A percentile compares a stretch with the other conserved stretches of the same genome.
These are phyloP conservation scores for Actinostola sp. DNA, from an alignment of 92 coral and sea anemone species.

Conservation along the genomic window DNA sequence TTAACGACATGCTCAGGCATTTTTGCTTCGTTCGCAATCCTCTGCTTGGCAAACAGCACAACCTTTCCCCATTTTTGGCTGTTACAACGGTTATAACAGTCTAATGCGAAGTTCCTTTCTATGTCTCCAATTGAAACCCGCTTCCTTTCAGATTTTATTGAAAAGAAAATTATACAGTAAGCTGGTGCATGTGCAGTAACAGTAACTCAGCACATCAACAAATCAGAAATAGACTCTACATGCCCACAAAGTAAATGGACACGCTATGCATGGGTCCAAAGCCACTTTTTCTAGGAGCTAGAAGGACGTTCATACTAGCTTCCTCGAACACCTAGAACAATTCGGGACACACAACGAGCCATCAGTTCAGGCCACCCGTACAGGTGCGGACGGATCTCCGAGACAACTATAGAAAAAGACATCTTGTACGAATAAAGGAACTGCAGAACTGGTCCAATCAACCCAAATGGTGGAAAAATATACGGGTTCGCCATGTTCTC, in stretches of 20 bases:
- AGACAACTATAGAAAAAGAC: not conserved
- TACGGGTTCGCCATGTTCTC: constrained; percentile 12
- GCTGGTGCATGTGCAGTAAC: too few relatives aligned
- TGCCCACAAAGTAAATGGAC: constrained; percentile 25
- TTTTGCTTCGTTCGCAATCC: too few relatives aligned
- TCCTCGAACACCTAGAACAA: not conserved
- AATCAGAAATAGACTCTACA: too few relatives aligned
- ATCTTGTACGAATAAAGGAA: not conserved
- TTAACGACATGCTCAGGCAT: too few relatives aligned
- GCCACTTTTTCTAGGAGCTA: constrained; percentile 10
- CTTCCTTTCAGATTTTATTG: too few relatives aligned
- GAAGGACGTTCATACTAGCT: not conserved
- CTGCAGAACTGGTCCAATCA: constrained; percentile 21
- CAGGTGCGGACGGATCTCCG: constrained; percentile 16
- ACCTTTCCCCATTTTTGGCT: too few relatives aligned
- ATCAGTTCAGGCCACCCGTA: constrained; percentile 40
- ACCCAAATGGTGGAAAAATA: constrained; percentile 23
- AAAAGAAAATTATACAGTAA: too few relatives aligned
- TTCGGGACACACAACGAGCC: not conserved
- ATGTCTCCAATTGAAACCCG: too few relatives aligned
- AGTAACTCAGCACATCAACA: too few relatives aligned
- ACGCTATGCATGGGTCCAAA: not conserved
- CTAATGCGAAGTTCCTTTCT: too few relatives aligned
- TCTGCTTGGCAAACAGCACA: too few relatives aligned
- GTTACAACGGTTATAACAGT: too few relatives aligned